A percentile compares a stretch with the other conserved stretches of the same genome.
These are phyloP conservation scores for Apogon talboti DNA, from an alignment of 2,797 vertebrate genomes.

Conservation along the genomic window DNA sequence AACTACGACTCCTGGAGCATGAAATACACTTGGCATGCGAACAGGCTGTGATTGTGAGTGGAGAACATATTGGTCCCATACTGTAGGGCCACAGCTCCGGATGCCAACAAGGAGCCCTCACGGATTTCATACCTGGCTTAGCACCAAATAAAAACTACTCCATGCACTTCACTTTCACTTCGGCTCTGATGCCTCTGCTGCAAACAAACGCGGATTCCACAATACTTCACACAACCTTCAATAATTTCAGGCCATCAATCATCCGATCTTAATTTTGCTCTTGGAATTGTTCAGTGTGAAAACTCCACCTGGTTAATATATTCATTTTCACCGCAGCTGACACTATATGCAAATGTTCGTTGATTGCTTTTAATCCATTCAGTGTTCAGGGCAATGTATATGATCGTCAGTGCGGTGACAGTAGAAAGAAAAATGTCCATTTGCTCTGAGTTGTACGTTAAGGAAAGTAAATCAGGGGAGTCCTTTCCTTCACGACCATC, in stretches of 20 bases:
- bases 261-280: neutral
- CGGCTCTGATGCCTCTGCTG: constrained; percentile 23
- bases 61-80: constrained; percentile 49
- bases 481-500: neutral
- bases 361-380: constrained; percentile 11
- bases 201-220: neutral
- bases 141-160: constrained; percentile 50
- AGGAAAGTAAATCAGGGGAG: constrained; percentile 5
- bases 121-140: constrained; percentile 50
- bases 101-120: constrained; percentile 43
- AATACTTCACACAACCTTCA: neutral
- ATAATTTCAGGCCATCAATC: neutral
- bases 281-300: too few species aligned
- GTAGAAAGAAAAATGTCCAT: constrained; percentile 7
- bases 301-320: neutral
- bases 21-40: constrained; percentile 56
- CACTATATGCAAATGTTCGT: constrained; percentile 15
- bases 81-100: constrained; percentile 29
- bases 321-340: constrained; percentile 5
- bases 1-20: constrained; percentile 48
- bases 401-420: neutral
- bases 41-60: constrained; percentile 42
- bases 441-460: neutral
- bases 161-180: constrained; percentile 22
- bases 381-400: neutral